Percentiles rank a stretch among this genome's conserved stretches.
Evolutionary conservation across 2,113 vertebrate genomes (phyloP).

Genomic region (Bagarius yarrelli): DNA sequence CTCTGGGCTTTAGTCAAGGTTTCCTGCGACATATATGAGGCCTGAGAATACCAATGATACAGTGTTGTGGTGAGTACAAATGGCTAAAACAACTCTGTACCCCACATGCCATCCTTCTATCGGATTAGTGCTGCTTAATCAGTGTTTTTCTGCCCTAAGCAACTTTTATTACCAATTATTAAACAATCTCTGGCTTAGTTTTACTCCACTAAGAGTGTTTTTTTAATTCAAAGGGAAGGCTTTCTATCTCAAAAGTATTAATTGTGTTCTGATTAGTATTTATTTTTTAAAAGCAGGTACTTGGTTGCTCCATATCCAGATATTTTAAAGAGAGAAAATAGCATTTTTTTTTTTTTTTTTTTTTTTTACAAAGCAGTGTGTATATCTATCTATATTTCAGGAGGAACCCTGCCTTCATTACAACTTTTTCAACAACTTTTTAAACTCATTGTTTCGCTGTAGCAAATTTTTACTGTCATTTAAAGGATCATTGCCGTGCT

Average conservation of each 20-base stretch:
- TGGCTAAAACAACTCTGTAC: not conserved
- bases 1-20: not conserved
- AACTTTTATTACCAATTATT: no score
- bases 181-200: no score
- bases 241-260: not conserved
- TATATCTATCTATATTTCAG: not conserved
- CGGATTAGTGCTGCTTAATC: not conserved
- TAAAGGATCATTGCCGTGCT: not conserved
- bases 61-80: not conserved
- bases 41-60: not conserved
- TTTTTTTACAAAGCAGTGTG: not conserved
- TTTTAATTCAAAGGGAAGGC: no score
- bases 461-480: not conserved
- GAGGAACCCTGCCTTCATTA: not conserved
- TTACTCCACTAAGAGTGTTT: no score
- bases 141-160: constrained; percentile 2
- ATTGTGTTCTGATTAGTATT: not conserved
- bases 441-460: not conserved
- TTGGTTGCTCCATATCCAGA: not conserved
- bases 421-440: constrained; percentile 11
- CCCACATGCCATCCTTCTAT: not conserved
- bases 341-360: not conserved
- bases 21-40: not conserved
- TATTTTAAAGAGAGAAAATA: not conserved
- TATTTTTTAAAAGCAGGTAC: not conserved